Conservation (phyloP, 2,888 invertebrate genomes). For the Pilophorus perplexus region DNA sequence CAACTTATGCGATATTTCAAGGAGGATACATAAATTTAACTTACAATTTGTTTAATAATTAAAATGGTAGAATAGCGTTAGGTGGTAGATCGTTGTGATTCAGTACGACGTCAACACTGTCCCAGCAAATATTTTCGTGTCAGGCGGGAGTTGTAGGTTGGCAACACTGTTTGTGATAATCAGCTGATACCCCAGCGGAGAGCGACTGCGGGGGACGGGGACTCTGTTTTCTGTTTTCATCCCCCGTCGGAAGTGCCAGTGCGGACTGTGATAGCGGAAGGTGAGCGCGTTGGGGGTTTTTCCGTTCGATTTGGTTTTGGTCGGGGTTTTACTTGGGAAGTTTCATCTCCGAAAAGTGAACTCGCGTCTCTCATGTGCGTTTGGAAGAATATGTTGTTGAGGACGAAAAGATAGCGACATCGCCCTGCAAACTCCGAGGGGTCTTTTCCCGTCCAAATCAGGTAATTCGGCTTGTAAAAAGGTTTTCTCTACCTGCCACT, state of each 20-base stretch:
- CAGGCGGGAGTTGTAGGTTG: too few relatives aligned
- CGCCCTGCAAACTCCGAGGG: not conserved
- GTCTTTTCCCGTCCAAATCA: not conserved
- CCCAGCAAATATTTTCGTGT: too few relatives aligned
- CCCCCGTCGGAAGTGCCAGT: constrained; percentile 12
- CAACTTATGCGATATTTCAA: too few relatives aligned
- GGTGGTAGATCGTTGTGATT: too few relatives aligned
- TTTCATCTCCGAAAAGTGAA: constrained; percentile 11
- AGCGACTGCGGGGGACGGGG: constrained; percentile 9
- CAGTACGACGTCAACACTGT: too few relatives aligned
- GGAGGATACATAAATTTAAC: too few relatives aligned
- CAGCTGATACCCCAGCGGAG: constrained; percentile 1
- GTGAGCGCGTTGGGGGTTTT: not conserved
- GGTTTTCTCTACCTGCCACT: too few relatives aligned
- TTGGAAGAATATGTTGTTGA: constrained; percentile 47
- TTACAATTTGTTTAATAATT: too few relatives aligned
- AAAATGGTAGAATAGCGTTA: too few relatives aligned
- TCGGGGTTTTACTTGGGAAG: not conserved
- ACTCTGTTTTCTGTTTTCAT: constrained; percentile 25
- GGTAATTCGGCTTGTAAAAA: not conserved
- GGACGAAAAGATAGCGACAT: constrained; percentile 47
- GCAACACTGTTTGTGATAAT: not conserved
- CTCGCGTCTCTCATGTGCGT: constrained; percentile 19
- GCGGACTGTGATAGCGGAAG: constrained; percentile 8
- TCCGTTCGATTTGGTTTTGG: too few relatives aligned